These are phyloP conservation scores for Bubo blakistoni DNA, from an alignment of 2,113 vertebrate genomes.

Conservation along the genomic window DNA sequence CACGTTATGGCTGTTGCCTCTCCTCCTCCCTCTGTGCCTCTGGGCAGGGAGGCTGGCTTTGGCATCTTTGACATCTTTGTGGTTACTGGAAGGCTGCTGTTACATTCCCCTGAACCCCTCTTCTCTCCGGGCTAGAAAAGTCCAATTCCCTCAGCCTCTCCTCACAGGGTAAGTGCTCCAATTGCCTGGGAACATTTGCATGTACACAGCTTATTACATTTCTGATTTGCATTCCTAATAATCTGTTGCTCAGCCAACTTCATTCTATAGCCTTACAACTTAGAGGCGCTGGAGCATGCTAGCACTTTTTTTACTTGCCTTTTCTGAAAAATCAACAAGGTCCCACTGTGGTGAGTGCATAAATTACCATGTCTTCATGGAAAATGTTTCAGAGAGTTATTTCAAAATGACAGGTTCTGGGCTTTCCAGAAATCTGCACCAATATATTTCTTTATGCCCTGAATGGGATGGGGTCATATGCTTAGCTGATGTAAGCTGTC, in stretches of 20 bases:
- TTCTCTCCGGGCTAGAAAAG: too few relatives aligned
- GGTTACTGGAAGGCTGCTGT: background rate
- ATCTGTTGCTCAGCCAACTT: background rate
- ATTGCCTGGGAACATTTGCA: rapidly evolving
- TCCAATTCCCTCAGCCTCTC: background rate
- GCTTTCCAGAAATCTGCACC: background rate
- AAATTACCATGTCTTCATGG: background rate
- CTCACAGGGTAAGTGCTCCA: rapidly evolving
- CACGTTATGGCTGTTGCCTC: rapidly evolving
- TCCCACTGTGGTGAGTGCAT: background rate
- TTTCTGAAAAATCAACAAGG: background rate
- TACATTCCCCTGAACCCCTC: too few relatives aligned
- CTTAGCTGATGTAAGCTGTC: background rate
- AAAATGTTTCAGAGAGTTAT: background rate
- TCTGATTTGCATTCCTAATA: background rate
- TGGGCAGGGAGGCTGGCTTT: background rate
- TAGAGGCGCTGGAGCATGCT: rapidly evolving
- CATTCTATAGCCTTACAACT: background rate
- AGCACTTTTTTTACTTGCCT: background rate
- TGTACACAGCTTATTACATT: background rate
- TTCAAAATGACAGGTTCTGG: background rate
- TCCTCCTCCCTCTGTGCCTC: background rate
- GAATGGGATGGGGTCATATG: rapidly evolving
- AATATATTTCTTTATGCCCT: rapidly evolving
- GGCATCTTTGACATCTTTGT: rapidly evolving